Base-by-base conservation (phyloP, 2,888 invertebrate species). In the Prosopocoilus inquinatus region DNA sequence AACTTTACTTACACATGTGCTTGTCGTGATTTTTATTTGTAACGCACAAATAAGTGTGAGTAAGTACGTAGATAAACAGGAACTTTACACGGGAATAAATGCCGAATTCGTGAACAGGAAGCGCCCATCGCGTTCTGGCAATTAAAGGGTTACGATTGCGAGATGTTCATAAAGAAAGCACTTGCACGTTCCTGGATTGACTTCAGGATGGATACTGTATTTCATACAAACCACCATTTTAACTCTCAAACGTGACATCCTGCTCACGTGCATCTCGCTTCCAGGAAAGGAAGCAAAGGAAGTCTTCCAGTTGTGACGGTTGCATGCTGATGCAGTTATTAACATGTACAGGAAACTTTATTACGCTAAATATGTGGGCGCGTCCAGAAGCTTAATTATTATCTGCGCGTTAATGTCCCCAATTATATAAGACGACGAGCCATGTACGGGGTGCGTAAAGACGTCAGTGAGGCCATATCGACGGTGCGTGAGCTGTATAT, bases 251-350 rank as follows among this genome's bases (percentile, higher is more conserved):
- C 70, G 72, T 71, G 70, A 72, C 72, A 73, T 73, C 71, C 71
- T 69, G 69, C 60, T 70, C 74, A 75, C 75, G 75, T 72, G 72
- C 72, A 73, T 73, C 73, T 74, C 58, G 62, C 70, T 73, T 73
- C 75, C 73, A 67, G 67, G 72, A 74, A 73, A 72, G 72, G 71
- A 69, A 64, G 58, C 67, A 66, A 64, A 70, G 75, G 74, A 75
- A 74, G 72, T 64, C 61, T 60, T 62, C 55, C 60, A 59, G 53
- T 62, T 54, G 58, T 60, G 55, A 52, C 60, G 48, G 62, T 59
- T 66, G 72, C 68, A 71, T 71, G 67, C 67, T 68, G 68, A 71
- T 71, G 62, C 63, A 60, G 51, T 53, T 57, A 51, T 56, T 56
- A 51, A 56, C 56, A 56, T 56, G 51, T 39, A 43, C 36, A 36